Base-by-base conservation (phyloP, 2,888 invertebrate species). In the Frankliniella intonsa region DNA sequence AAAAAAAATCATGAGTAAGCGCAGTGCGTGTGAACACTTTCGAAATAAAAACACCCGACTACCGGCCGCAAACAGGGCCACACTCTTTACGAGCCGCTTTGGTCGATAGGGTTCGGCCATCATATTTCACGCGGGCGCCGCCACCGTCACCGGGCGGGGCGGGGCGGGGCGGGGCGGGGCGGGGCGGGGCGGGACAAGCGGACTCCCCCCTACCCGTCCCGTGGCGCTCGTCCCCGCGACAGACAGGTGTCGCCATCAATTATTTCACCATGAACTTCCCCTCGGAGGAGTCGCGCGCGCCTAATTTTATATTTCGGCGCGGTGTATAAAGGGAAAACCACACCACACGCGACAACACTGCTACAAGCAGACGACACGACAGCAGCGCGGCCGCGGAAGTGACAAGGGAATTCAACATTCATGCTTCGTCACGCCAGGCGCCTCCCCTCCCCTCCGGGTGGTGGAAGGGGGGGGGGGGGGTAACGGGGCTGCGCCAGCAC, bases 181-280 rank as follows among this genome's bases (percentile, higher is more conserved):
- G n/a, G 69, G 14, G 55, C 38, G 69, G 25, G 69, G 11, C 62
- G 62, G 17, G 12, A 62, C 62, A 17, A n/a, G 19, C 12, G 14
- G 62, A 17, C 14, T 5, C 55, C 55, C 55, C 5, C 14, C 62
- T 5, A 2, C 38, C 5, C 38, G 3, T 38, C 38, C 3, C 38
- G 38, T 5, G 5, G 3, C 38, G 38, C 38, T 38, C 55, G 55
- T 17, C 14, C 55, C 62, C 17, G 12, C 25, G 69, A 76, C 69
- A 76, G 69, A 76, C 69, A 76, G 69, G 69, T 76, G 69, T 11
- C 25, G 22, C 12, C 69, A 25, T 76, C 25, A 76, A 76, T 76
- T 76, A 76, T 76, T 22, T 76, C 25, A 3, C 38, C 5, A 38
- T 38, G 38, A 38, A 38, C 38, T 38, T 38, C 69, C 69, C 11